Evolutionary conservation across 2,797 vertebrate species (phyloP).

Genomic region (Alca torda): DNA sequence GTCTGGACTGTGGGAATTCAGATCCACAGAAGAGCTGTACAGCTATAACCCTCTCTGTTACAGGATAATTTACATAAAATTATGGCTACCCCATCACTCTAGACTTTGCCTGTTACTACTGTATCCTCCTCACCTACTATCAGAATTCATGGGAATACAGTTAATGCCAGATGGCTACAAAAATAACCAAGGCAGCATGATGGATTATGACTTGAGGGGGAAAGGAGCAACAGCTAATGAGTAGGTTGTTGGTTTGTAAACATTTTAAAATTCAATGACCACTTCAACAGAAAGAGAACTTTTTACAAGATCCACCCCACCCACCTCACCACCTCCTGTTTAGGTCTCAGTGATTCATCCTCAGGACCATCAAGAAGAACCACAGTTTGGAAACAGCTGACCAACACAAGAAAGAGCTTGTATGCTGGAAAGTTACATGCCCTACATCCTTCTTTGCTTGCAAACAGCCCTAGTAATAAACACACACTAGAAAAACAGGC

Average conservation of each 20-base stretch:
- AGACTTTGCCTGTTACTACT: background rate
- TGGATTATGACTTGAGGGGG: background rate
- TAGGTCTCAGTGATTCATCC: slow-evolving; percentile 13
- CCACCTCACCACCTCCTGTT: slow-evolving; percentile 20
- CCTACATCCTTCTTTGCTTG: background rate
- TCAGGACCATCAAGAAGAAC: slow-evolving; percentile 20
- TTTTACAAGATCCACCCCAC: background rate
- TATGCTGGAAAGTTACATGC: background rate
- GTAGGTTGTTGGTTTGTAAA: background rate
- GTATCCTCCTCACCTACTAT: background rate
- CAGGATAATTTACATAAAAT: background rate
- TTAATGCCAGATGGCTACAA: background rate
- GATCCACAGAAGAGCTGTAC: background rate
- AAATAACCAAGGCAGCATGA: background rate
- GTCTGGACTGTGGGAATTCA: background rate
- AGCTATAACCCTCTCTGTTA: background rate
- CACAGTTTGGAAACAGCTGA: slow-evolving; percentile 16
- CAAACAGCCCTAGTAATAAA: slow-evolving; percentile 25
- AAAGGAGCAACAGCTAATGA: background rate
- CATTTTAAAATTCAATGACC: slow-evolving; percentile 3
- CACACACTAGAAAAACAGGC: slow-evolving; percentile 17
- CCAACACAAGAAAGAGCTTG: slow-evolving; percentile 24
- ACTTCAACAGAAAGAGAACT: slow-evolving; percentile 1
- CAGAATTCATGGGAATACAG: background rate
- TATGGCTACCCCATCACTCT: background rate